phyloP scores from a whole-genome alignment of 2,888 invertebrate genomes.

The Agonopterix subpropinquella region DNA sequence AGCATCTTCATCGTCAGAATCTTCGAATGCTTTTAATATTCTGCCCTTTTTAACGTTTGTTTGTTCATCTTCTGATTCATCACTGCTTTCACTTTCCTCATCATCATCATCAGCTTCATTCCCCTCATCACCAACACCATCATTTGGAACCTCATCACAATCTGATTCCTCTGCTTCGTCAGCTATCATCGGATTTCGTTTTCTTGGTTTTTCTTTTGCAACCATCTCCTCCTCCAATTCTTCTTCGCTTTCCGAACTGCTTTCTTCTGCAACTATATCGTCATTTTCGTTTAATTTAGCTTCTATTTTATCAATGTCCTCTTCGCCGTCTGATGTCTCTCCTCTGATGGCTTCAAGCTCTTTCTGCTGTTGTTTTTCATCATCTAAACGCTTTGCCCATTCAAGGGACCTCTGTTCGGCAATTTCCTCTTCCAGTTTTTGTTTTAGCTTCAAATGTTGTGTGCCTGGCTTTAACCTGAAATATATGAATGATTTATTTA shows the following conservation, averaged over 20 bases:
- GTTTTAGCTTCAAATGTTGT: slow-evolving; percentile 81
- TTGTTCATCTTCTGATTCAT: slow-evolving; percentile 31
- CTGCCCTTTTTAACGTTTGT: slow-evolving; percentile 48
- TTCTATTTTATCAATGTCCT: slow-evolving; percentile 62
- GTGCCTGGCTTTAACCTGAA: slow-evolving; percentile 80
- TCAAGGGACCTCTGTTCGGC: slow-evolving; percentile 81
- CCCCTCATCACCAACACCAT: slow-evolving; percentile 7
- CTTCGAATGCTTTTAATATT: slow-evolving; percentile 67
- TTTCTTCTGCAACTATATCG: slow-evolving; percentile 37
- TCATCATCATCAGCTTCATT: slow-evolving; percentile 26
- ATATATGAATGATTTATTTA: neutral
- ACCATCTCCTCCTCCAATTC: slow-evolving; percentile 42
- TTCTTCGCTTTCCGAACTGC: slow-evolving; percentile 66
- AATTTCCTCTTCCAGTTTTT: slow-evolving; percentile 82
- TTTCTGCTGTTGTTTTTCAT: slow-evolving; percentile 55
- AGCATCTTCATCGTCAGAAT: slow-evolving; percentile 58
- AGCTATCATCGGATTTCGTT: slow-evolving; percentile 54
- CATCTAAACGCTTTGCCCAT: slow-evolving; percentile 79
- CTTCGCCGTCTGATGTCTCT: slow-evolving; percentile 52
- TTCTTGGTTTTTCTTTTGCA: slow-evolving; percentile 52
- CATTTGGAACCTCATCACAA: slow-evolving; percentile 35
- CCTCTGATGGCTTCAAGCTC: slow-evolving; percentile 45
- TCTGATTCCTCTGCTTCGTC: slow-evolving; percentile 72
- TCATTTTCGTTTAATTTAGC: slow-evolving; percentile 40
- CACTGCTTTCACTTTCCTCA: slow-evolving; percentile 33